These are phyloP conservation scores for Aldrovandia affinis DNA, from an alignment of 2,797 vertebrate genomes.

Conservation along the genomic window DNA sequence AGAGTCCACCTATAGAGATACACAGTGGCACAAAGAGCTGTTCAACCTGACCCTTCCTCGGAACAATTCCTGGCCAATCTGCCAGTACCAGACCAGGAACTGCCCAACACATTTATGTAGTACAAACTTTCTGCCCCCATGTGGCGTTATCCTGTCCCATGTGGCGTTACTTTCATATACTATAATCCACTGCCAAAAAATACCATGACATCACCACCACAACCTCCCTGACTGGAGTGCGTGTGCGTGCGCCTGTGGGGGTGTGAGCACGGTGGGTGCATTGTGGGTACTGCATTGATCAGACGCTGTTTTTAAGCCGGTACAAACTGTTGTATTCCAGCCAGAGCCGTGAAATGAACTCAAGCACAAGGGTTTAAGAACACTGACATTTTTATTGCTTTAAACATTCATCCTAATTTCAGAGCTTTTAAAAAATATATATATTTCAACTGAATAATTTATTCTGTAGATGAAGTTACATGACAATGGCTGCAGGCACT, in stretches of 20 bases:
- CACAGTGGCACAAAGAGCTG: no score
- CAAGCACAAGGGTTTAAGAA: neutral
- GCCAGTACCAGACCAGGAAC: neutral
- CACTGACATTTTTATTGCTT: neutral
- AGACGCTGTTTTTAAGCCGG: neutral
- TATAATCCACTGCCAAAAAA: neutral
- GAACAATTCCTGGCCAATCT: no score
- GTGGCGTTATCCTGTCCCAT: constrained; percentile 16
- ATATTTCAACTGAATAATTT: constrained; percentile 18
- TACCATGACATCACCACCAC: neutral
- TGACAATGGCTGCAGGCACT: neutral
- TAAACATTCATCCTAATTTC: neutral
- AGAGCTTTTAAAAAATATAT: neutral
- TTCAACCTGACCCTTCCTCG: no score
- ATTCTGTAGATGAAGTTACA: neutral
- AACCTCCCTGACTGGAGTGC: no score
- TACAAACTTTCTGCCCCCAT: no score
- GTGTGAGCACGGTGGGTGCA: no score
- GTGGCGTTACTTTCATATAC: neutral
- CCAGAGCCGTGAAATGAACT: neutral
- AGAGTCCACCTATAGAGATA: no score
- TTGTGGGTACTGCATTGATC: neutral
- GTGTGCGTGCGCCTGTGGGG: no score
- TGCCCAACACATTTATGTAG: neutral
- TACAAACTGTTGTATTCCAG: neutral